Conservation (phyloP, 2,797 vertebrate genomes). For the Microctenopoma steveboyesi region DNA sequence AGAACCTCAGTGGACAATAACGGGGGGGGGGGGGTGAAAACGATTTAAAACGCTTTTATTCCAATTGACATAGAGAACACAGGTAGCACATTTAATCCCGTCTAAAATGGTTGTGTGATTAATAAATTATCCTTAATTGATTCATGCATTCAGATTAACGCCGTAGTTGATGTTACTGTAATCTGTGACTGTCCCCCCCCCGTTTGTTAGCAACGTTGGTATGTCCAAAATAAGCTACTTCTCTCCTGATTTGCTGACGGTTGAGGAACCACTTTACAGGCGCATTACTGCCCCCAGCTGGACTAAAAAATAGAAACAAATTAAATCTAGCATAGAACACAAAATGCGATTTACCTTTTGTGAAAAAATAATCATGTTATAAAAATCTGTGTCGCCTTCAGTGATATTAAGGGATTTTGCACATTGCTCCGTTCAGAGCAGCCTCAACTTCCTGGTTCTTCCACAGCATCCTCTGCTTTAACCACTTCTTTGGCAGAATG, state of each 20-base stretch:
- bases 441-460: no score
- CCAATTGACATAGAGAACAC: rapidly evolving
- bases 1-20: slow-evolving; percentile 12
- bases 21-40: not conserved
- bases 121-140: rapidly evolving
- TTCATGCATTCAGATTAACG: not conserved
- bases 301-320: not conserved
- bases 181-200: not conserved
- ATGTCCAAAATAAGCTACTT: not conserved
- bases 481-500: no score
- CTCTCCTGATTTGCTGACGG: not conserved
- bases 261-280: not conserved
- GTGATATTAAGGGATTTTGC: no score
- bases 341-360: no score
- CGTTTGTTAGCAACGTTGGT: slow-evolving; percentile 24
- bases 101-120: rapidly evolving
- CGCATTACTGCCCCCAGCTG: slow-evolving; percentile 11
- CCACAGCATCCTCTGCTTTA: no score
- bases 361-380: no score
- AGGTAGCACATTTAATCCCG: rapidly evolving
- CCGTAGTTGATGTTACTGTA: not conserved
- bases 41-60: rapidly evolving
- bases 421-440: no score
- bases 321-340: no score
- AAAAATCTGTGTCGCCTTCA: no score